A percentile compares a stretch with the other conserved stretches of the same genome.
Conservation (phyloP, 1,140 invertebrate genomes). For the Daktulosphaira vitifoliae region DNA sequence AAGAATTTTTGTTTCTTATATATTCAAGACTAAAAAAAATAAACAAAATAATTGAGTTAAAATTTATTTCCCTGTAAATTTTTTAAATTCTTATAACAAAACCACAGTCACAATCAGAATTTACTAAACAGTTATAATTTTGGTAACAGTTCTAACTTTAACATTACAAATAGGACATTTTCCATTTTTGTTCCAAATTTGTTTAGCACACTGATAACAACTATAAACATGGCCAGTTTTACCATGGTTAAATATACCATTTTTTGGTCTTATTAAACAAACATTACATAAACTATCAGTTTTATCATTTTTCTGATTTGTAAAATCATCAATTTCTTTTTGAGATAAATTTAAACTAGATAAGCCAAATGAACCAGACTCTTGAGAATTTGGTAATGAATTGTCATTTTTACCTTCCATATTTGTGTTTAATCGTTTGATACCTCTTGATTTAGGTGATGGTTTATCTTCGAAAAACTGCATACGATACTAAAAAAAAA, state of each 20-base stretch:
- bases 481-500: neutral
- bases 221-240: constrained; percentile 55
- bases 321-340: neutral
- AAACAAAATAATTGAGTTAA: too few species aligned
- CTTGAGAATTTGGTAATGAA: constrained; percentile 9
- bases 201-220: constrained; percentile 57
- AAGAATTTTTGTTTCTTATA: too few species aligned
- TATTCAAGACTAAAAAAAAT: too few species aligned
- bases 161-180: constrained; percentile 58
- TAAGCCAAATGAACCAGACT: constrained; percentile 12
- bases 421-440: constrained; percentile 3
- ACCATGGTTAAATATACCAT: constrained; percentile 57
- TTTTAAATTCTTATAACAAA: too few species aligned
- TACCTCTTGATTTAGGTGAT: neutral
- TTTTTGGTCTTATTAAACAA: constrained; percentile 52
- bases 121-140: neutral
- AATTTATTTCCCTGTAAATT: too few species aligned
- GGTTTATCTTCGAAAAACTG: constrained; percentile 1
- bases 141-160: constrained; percentile 52
- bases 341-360: neutral
- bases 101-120: neutral
- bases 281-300: constrained; percentile 46
- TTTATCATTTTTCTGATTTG: neutral
- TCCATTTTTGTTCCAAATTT: constrained; percentile 52
- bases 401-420: neutral